Conservation (phyloP, 1,140 invertebrate species). For the Calliopsis andreniformis region DNA sequence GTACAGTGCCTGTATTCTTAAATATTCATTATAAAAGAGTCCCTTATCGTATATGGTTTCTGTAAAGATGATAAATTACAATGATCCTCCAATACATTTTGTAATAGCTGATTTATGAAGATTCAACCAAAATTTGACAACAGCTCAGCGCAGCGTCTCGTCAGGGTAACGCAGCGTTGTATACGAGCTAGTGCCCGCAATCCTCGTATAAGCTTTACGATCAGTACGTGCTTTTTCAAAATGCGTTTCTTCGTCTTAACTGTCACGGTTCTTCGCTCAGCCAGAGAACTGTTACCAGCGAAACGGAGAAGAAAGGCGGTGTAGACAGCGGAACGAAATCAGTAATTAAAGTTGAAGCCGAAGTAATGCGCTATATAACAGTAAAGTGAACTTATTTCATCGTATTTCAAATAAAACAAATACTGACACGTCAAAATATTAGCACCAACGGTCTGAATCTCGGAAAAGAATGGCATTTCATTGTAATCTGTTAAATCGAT, state of each 20-base stretch:
- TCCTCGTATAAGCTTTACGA: constrained; percentile 49
- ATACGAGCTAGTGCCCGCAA: constrained; percentile 8
- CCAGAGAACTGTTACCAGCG: constrained; percentile 19
- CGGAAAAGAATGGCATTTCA: too few species aligned
- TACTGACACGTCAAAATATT: too few species aligned
- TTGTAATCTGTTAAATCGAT: too few species aligned
- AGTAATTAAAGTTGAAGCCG: constrained; percentile 32
- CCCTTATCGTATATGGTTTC: too few species aligned
- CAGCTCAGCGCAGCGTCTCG: neutral
- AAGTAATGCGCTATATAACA: constrained; percentile 16
- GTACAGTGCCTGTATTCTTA: too few species aligned
- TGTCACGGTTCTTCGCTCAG: constrained; percentile 5
- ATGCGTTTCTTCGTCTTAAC: constrained; percentile 28
- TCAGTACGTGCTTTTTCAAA: constrained; percentile 35
- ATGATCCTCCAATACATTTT: neutral
- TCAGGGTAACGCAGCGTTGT: neutral
- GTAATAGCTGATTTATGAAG: neutral
- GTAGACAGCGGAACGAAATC: constrained; percentile 33
- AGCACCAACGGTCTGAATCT: too few species aligned
- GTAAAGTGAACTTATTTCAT: neutral
- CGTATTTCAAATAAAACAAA: too few species aligned
- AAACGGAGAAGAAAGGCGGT: neutral
- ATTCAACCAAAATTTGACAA: constrained; percentile 30
- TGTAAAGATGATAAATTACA: neutral
- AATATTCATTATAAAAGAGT: too few species aligned